Evolutionary conservation across 2,113 vertebrate species (phyloP).

Genomic region (Archilochus colubris): DNA sequence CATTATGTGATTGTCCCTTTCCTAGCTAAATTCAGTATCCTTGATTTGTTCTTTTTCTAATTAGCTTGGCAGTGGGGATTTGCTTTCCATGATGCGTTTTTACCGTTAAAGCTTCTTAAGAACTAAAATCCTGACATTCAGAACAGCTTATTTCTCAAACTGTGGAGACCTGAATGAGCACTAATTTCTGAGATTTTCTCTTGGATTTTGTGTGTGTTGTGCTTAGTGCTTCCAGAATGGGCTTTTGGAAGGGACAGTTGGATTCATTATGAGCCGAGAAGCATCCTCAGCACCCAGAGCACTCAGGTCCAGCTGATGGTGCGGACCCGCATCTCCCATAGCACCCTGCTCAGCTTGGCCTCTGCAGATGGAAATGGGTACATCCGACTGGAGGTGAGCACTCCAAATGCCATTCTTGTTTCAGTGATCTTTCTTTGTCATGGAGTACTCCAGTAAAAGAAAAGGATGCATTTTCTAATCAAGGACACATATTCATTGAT

Average conservation of each 20-base stretch:
- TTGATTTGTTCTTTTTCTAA: neutral
- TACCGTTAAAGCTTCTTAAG: neutral
- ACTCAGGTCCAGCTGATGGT: conserved; percentile 82
- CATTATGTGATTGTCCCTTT: neutral
- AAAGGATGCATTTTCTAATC: neutral
- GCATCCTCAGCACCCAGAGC: conserved; percentile 63
- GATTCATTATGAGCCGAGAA: conserved; percentile 80
- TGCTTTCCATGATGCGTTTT: neutral
- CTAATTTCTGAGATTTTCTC: neutral
- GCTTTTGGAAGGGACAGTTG: conserved; percentile 82
- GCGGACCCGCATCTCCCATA: conserved; percentile 78
- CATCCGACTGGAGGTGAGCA: conserved; percentile 81
- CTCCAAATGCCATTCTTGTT: neutral
- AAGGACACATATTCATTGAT: neutral
- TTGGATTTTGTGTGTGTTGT: neutral
- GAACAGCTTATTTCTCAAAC: neutral
- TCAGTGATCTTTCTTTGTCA: neutral
- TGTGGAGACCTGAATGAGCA: neutral
- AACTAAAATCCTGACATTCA: neutral
- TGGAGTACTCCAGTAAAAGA: neutral
- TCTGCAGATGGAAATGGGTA: conserved; percentile 72
- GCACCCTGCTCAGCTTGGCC: conserved; percentile 80
- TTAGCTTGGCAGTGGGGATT: neutral
- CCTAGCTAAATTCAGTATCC: neutral
- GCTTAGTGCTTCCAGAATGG: conserved; percentile 85